Evolutionary conservation across 2,113 vertebrate species (phyloP), one percentile per base, ranked within the genome.

Genomic region (Hyla sarda): DNA sequence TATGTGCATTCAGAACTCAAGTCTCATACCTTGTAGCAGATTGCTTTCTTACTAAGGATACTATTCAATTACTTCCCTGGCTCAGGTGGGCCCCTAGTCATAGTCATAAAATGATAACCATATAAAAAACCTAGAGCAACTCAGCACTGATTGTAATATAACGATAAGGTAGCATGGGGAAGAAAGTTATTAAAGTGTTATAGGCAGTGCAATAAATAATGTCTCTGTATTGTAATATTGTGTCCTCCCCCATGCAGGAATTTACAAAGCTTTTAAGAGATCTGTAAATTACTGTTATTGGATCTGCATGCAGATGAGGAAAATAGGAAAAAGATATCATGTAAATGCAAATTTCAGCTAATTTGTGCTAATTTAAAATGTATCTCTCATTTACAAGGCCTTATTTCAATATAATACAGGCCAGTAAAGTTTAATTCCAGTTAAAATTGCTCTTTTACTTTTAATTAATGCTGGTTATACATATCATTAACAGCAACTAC

Each of bases 201-300:
- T 73, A 83, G 62, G 30, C 28, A 73, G 50, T 73, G 82, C 69
- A 30, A 60, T 75, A 41, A 62, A 75, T 75, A 75, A 75, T 47
- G 37, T 56, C 41, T 52, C 41, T 62, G 0, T 87, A 83, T 87
- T 62, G 45, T 75, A 74, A 84, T 75, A 75, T 60, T 37, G 8
- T 10, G 87, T 88, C 84, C 88, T 71, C 82, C 11, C 13, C 69
- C 37, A 48, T 56, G 56, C 32, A 13, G 82, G 30, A 69, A 32
- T 72, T 72, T 34, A 56, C 34, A 34, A 30, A 52, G 69, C 62
- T 41, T 83, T 82, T 41, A 83, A 73, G 48, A 48, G 69, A 50
- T 52, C 67, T 73, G 82, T 73, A 83, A 83, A 83, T 83, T 73
- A 83, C 82, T 58, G 50, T 73, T 73, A 72, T 83, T 83, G 82